Conservation (phyloP, 2,888 invertebrate species). For the Leptura quadrifasciata region DNA sequence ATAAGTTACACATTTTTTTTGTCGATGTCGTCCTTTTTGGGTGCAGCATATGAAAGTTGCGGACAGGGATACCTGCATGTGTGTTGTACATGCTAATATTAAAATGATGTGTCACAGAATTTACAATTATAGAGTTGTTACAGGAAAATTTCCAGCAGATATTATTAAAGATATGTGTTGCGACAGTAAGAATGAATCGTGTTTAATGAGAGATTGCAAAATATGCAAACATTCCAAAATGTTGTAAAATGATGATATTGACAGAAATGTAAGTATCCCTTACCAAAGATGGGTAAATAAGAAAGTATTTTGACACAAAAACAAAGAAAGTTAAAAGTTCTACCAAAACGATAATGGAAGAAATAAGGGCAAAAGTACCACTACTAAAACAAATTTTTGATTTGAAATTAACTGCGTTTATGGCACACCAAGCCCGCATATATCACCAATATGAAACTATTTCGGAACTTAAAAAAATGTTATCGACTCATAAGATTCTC, state of each 20-base stretch:
- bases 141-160: background rate
- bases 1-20: background rate
- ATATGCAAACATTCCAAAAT: background rate
- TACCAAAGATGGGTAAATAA: background rate
- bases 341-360: background rate
- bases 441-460: background rate
- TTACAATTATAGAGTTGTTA: background rate
- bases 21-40: background rate
- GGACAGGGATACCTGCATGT: background rate
- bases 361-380: background rate
- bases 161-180: conserved; percentile 1
- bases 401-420: background rate
- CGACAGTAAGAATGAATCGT: background rate
- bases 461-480: background rate
- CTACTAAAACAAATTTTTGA: background rate
- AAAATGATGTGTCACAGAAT: background rate
- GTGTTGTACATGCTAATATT: background rate
- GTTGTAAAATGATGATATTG: background rate
- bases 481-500: background rate
- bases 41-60: background rate
- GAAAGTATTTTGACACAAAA: background rate
- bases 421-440: background rate
- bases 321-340: too few species aligned
- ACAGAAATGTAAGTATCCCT: background rate
- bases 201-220: background rate